phyloP scores from a whole-genome alignment of 2,797 vertebrate genomes.

The Sitta carolinensis region DNA sequence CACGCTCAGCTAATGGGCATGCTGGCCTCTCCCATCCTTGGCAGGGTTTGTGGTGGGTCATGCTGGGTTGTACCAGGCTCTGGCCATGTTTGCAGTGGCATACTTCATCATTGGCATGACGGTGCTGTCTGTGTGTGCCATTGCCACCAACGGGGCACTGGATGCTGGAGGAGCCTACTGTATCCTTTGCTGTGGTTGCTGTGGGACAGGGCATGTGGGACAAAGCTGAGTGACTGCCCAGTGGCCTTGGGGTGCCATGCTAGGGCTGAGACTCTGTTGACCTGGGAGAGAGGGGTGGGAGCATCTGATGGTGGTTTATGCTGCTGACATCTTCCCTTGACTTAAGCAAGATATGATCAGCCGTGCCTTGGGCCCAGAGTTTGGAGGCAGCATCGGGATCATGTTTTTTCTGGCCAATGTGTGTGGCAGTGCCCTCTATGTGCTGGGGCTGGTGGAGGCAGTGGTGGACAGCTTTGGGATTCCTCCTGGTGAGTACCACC shows the following conservation, averaged over 20 bases:
- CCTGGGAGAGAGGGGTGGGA: neutral
- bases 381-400: slow-evolving; percentile 90
- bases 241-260: fast-evolving
- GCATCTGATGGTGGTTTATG: neutral
- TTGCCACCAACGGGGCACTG: slow-evolving; percentile 90
- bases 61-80: slow-evolving; percentile 85
- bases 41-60: slow-evolving; percentile 84
- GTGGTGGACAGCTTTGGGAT: slow-evolving; percentile 84
- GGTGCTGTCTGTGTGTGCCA: slow-evolving; percentile 88
- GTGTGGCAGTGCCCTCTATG: slow-evolving; percentile 85
- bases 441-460: slow-evolving; percentile 89
- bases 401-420: slow-evolving; percentile 94
- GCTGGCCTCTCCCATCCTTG: neutral
- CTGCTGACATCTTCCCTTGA: slow-evolving; percentile 56
- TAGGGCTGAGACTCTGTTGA: neutral
- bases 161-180: slow-evolving; percentile 92
- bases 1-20: neutral
- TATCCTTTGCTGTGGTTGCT: slow-evolving; percentile 78
- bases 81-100: slow-evolving; percentile 86
- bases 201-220: neutral
- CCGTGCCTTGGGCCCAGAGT: slow-evolving; percentile 88
- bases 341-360: slow-evolving; percentile 87
- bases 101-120: slow-evolving; percentile 94
- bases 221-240: neutral
- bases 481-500: slow-evolving; percentile 72